These are phyloP conservation scores for Chrysolina oricalcia DNA, from an alignment of 2,888 invertebrate species.

Conservation along the genomic window DNA sequence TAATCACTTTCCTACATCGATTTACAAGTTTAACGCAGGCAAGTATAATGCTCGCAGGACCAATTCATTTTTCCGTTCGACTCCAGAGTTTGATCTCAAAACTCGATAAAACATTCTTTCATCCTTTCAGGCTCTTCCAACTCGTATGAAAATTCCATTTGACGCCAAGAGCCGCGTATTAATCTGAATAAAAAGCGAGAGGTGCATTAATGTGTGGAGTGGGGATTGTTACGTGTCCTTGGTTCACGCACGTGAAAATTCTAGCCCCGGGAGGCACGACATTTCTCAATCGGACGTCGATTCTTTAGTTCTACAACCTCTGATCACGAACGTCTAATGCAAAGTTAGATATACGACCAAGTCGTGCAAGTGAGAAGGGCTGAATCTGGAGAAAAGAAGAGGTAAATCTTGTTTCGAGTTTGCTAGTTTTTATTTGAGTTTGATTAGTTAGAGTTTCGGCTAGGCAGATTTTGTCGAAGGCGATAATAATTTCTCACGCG, in stretches of 20 bases:
- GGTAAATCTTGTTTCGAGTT: constrained; percentile 2
- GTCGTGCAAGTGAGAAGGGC: not conserved
- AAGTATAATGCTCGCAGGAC: not conserved
- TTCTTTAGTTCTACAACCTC: constrained; percentile 56
- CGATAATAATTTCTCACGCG: not conserved
- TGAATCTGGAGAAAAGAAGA: not conserved
- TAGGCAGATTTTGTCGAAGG: not conserved
- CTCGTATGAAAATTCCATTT: constrained; percentile 8
- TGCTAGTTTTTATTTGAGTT: constrained; percentile 4
- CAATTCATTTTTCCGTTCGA: not conserved
- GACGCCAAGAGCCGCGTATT: not conserved
- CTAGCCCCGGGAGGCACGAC: constrained; percentile 59
- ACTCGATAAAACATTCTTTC: not conserved
- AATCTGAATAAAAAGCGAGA: constrained; percentile 7
- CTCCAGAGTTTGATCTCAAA: not conserved
- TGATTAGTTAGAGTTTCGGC: not conserved
- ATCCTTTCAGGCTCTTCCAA: constrained; percentile 1
- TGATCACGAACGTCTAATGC: constrained; percentile 58
- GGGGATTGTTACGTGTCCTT: constrained; percentile 51
- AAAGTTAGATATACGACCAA: constrained; percentile 32
- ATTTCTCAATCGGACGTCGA: constrained; percentile 61
- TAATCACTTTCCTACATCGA: too few relatives aligned
- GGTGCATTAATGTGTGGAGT: not conserved
- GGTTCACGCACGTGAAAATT: constrained; percentile 62
- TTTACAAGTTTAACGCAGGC: too few relatives aligned